Conservation (phyloP, 2,888 invertebrate species). For the Volucella zonaria region DNA sequence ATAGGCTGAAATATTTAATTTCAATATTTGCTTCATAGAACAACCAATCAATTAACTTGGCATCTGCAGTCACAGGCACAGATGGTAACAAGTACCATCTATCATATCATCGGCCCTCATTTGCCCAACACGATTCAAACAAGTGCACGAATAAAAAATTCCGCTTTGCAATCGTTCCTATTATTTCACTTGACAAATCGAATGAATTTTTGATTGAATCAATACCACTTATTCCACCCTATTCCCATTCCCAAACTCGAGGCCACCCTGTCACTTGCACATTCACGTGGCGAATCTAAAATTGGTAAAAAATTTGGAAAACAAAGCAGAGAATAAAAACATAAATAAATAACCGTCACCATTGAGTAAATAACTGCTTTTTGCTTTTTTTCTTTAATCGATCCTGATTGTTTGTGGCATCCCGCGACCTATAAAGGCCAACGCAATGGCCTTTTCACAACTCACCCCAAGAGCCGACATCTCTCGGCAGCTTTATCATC, state of each 20-base stretch:
- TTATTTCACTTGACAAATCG: conserved; percentile 69
- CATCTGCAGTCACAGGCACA: conserved; percentile 21
- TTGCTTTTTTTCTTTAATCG: not conserved
- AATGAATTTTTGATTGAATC: conserved; percentile 73
- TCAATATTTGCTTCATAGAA: conserved; percentile 25
- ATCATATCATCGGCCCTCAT: conserved; percentile 41
- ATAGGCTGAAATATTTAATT: not conserved
- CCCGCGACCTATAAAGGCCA: not conserved
- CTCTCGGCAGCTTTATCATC: conserved; percentile 40
- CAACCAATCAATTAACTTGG: conserved; percentile 21
- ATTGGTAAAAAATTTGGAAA: not conserved
- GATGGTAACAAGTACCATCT: conserved; percentile 58
- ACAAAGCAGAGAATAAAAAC: conserved; percentile 64
- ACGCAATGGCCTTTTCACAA: conserved; percentile 23
- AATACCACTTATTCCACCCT: conserved; percentile 66
- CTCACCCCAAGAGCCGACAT: conserved; percentile 10
- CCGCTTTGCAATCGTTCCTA: conserved; percentile 10
- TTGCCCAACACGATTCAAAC: conserved; percentile 42
- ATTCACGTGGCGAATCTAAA: not conserved
- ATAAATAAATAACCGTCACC: conserved; percentile 61
- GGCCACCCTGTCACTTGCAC: conserved; percentile 11
- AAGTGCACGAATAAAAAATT: conserved; percentile 15
- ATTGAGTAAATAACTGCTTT: conserved; percentile 10
- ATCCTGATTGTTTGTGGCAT: not conserved
- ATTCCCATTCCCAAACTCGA: conserved; percentile 3